Conservation (phyloP, 2,888 invertebrate species). For the Creontiades dilutus region DNA sequence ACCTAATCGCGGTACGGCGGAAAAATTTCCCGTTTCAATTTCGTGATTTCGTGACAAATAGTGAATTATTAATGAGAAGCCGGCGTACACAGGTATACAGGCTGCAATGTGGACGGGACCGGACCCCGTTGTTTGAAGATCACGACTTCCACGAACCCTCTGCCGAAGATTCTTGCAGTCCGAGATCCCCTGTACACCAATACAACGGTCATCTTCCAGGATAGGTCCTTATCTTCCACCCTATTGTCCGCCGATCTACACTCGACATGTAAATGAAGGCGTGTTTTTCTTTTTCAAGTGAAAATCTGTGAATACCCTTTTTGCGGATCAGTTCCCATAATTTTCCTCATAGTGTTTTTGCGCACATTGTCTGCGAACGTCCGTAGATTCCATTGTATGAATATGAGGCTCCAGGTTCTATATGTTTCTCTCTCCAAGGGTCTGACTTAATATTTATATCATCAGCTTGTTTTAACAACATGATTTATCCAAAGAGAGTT, state of each 20-base stretch:
- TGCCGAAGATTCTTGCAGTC: conserved; percentile 28
- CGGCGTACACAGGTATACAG: neutral
- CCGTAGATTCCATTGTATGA: conserved; percentile 19
- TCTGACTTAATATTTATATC: neutral
- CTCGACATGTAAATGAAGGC: conserved; percentile 45
- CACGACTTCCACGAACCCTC: conserved; percentile 51
- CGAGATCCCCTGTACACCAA: neutral
- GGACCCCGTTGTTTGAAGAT: conserved; percentile 41
- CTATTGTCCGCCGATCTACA: conserved; percentile 34
- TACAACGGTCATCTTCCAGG: conserved; percentile 46
- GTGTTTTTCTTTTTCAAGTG: neutral
- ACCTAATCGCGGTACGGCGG: neutral
- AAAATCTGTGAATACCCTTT: neutral
- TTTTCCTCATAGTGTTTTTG: neutral
- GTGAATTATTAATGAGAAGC: conserved; percentile 53
- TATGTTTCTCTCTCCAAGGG: neutral
- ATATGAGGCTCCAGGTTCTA: conserved; percentile 9
- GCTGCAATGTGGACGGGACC: neutral
- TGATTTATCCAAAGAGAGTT: too few species aligned
- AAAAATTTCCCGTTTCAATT: conserved; percentile 48
- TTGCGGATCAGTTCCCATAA: conserved; percentile 34
- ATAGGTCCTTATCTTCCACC: neutral
- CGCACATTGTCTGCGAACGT: conserved; percentile 28
- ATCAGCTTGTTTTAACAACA: too few species aligned
- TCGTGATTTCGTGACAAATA: conserved; percentile 59